Evolutionary conservation across 2,888 invertebrate genomes (phyloP).

Genomic region (Oeneis ivallda): DNA sequence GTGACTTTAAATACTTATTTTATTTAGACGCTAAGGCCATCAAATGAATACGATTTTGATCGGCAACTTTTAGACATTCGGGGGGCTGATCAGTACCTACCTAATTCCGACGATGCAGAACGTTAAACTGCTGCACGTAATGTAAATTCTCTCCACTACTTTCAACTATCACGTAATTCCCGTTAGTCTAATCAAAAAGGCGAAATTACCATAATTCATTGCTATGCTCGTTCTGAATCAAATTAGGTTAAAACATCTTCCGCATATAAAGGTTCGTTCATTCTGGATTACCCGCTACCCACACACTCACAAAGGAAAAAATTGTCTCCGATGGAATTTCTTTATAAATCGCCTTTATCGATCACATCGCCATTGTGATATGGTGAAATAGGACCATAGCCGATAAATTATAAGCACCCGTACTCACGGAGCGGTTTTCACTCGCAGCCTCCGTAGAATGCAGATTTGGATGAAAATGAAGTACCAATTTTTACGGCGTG

Average conservation of each 20-base stretch:
- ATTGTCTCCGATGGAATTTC: constrained; percentile 25
- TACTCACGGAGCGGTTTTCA: too few relatives aligned
- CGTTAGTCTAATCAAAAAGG: constrained; percentile 20
- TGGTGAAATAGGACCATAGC: too few relatives aligned
- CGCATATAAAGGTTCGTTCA: constrained; percentile 29
- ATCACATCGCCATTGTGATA: too few relatives aligned
- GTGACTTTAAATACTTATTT: too few relatives aligned
- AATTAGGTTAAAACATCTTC: constrained; percentile 35
- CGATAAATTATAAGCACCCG: too few relatives aligned
- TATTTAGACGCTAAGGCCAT: too few relatives aligned
- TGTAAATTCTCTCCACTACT: constrained; percentile 10
- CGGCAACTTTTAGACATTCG: too few relatives aligned
- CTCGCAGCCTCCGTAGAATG: too few relatives aligned
- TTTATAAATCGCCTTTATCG: constrained; percentile 2
- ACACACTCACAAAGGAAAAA: constrained; percentile 12
- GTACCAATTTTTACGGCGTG: too few relatives aligned
- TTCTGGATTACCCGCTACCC: constrained; percentile 27
- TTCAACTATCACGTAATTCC: constrained; percentile 12
- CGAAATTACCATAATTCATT: constrained; percentile 29
- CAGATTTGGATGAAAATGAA: too few relatives aligned
- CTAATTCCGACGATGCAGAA: not conserved
- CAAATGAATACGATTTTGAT: too few relatives aligned
- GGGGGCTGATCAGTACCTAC: not conserved
- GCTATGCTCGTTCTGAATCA: constrained; percentile 30
- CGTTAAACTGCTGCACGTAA: not conserved